Evolutionary conservation across 2,888 invertebrate genomes (phyloP).

Genomic region (Drosophila maculinotata): DNA sequence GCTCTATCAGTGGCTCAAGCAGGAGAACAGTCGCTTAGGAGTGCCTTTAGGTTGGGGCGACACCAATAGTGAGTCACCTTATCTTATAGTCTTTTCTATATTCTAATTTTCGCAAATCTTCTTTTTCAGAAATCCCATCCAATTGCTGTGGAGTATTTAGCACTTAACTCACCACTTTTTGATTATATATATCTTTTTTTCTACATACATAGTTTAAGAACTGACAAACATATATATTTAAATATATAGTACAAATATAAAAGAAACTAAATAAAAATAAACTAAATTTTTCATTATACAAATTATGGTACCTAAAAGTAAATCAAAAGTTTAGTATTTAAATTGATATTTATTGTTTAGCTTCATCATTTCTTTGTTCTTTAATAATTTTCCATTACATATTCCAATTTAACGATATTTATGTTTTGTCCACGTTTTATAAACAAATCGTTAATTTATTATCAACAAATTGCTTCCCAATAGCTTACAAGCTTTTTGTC

Average conservation of each 20-base stretch:
- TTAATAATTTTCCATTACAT: constrained; percentile 60
- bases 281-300: too few relatives aligned
- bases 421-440: constrained; percentile 16
- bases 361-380: constrained; percentile 53
- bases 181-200: not conserved
- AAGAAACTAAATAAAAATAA: not conserved
- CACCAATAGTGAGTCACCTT: constrained; percentile 78
- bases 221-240: not conserved
- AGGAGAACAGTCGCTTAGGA: constrained; percentile 89
- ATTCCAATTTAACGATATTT: constrained; percentile 57
- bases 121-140: constrained; percentile 73
- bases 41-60: constrained; percentile 88
- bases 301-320: too few relatives aligned
- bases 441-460: constrained; percentile 21
- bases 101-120: constrained; percentile 2
- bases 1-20: constrained; percentile 89
- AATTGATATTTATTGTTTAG: constrained; percentile 74
- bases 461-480: constrained; percentile 49
- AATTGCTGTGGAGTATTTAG: constrained; percentile 67
- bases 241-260: not conserved
- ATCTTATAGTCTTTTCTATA: not conserved
- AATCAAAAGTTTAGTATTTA: constrained; percentile 61
- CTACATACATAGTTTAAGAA: too few relatives aligned
- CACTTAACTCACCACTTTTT: constrained; percentile 38
- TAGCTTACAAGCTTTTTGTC: constrained; percentile 6